A percentile compares a stretch with the other conserved stretches of the same genome.
Evolutionary conservation across 2,888 invertebrate species (phyloP).

Genomic region (Amphipyra tragopoginis): DNA sequence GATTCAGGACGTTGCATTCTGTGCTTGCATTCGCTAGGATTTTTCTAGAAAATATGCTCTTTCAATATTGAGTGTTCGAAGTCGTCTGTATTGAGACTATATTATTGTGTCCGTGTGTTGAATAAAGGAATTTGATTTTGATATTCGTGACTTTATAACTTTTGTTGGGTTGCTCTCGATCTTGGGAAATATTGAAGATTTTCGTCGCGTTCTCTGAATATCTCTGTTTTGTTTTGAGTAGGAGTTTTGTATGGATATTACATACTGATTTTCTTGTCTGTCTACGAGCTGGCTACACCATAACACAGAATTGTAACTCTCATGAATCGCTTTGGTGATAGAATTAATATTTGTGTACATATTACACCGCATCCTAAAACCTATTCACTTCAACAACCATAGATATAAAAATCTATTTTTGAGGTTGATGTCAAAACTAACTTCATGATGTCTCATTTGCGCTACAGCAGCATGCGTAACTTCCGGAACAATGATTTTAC

Average conservation of each 20-base stretch:
- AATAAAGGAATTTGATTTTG: constrained; percentile 55
- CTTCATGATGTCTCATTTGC: too few relatives aligned
- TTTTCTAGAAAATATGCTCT: constrained; percentile 43
- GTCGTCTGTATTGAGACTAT: constrained; percentile 2
- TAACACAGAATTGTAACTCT: too few relatives aligned
- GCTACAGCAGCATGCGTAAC: too few relatives aligned
- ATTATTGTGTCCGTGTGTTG: constrained; percentile 39
- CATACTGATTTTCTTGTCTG: neutral
- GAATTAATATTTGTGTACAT: too few relatives aligned
- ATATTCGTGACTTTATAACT: constrained; percentile 39
- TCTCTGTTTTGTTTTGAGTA: neutral
- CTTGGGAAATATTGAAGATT: constrained; percentile 10
- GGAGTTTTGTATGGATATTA: neutral
- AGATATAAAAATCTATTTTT: too few relatives aligned
- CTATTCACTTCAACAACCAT: too few relatives aligned
- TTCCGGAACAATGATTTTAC: too few relatives aligned
- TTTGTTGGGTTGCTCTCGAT: constrained; percentile 22
- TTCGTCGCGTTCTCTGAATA: neutral
- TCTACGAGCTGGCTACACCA: too few relatives aligned
- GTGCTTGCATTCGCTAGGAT: constrained; percentile 14
- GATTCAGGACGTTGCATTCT: constrained; percentile 32
- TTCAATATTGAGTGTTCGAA: constrained; percentile 20
- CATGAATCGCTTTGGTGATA: too few relatives aligned
- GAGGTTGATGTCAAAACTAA: too few relatives aligned
- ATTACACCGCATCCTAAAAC: too few relatives aligned